Evolutionary conservation across 2,888 invertebrate species (phyloP).

Genomic region (Aleiodes leptofemur): DNA sequence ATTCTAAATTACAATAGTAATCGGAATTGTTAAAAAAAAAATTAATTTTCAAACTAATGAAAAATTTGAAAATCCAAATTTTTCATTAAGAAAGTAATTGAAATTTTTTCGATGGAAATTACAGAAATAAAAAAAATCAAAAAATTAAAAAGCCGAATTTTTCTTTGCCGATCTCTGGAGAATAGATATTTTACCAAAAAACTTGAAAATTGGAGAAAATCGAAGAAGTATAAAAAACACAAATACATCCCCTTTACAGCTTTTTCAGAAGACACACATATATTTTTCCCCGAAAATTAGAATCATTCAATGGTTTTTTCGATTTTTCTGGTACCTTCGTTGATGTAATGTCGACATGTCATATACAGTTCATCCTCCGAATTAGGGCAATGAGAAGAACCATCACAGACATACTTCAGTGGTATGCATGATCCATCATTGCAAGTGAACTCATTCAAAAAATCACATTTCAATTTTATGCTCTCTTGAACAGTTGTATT

Average conservation of each 20-base stretch:
- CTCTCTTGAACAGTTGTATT: not conserved
- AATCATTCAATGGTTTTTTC: conserved; percentile 10
- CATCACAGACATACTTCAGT: conserved; percentile 77
- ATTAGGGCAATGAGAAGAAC: conserved; percentile 77
- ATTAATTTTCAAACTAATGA: too few species aligned
- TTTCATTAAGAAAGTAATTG: too few species aligned
- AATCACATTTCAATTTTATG: conserved; percentile 36
- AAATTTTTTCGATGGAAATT: too few species aligned
- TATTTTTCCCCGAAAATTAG: conserved; percentile 2
- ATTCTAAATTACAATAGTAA: too few species aligned
- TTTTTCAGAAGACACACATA: conserved; percentile 21
- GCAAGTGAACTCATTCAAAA: conserved; percentile 68
- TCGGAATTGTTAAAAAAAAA: too few species aligned
- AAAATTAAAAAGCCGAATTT: too few species aligned
- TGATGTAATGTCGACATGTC: conserved; percentile 50
- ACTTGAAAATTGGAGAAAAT: too few species aligned
- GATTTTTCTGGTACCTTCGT: conserved; percentile 52
- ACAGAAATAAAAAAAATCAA: too few species aligned
- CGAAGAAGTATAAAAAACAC: too few species aligned
- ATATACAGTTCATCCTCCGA: conserved; percentile 78
- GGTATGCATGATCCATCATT: conserved; percentile 77
- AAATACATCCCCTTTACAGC: conserved; percentile 35
- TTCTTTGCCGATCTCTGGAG: too few species aligned
- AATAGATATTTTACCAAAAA: too few species aligned
- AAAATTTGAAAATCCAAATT: too few species aligned